Percentiles rank a stretch among this genome's conserved stretches.
phyloP scores from a whole-genome alignment of 2,113 vertebrate species.

The Lycocorax pyrrhopterus region DNA sequence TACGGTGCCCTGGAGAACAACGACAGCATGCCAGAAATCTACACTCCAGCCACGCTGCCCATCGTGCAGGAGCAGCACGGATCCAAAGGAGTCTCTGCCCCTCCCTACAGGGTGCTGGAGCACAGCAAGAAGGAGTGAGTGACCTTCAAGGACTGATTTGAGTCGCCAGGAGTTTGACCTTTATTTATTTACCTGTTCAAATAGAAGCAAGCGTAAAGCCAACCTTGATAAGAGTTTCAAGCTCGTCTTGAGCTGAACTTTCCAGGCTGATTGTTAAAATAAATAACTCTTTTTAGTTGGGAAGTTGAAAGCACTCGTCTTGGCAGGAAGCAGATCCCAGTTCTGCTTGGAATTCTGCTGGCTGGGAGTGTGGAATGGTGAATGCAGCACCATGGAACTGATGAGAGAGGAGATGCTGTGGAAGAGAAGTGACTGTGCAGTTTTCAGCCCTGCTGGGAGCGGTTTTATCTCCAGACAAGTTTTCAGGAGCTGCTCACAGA shows the following conservation, averaged over 20 bases:
- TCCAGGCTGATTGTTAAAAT: conserved; percentile 2
- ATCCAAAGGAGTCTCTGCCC: conserved; percentile 25
- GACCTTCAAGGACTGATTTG: neutral
- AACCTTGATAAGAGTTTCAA: neutral
- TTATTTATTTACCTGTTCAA: conserved; percentile 43
- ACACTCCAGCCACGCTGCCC: conserved; percentile 74
- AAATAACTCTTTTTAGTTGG: neutral
- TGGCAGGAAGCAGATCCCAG: neutral
- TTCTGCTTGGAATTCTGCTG: neutral
- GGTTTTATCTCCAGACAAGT: neutral
- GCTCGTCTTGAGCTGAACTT: conserved; percentile 7
- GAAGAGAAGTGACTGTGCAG: neutral
- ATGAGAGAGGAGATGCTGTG: neutral
- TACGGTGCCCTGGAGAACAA: conserved; percentile 92
- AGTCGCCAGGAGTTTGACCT: neutral
- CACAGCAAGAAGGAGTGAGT: conserved; percentile 80
- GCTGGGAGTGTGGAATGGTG: neutral
- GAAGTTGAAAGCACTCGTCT: neutral
- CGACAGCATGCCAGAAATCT: conserved; percentile 75
- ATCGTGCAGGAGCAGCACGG: conserved; percentile 74
- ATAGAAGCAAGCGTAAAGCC: neutral
- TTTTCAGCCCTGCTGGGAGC: neutral
- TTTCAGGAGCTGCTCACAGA: neutral
- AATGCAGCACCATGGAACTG: neutral
- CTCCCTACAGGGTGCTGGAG: conserved; percentile 67